Evolutionary conservation across 2,888 invertebrate genomes (phyloP), one percentile per base, ranked within the genome.

Genomic region (Pandemis heparana): DNA sequence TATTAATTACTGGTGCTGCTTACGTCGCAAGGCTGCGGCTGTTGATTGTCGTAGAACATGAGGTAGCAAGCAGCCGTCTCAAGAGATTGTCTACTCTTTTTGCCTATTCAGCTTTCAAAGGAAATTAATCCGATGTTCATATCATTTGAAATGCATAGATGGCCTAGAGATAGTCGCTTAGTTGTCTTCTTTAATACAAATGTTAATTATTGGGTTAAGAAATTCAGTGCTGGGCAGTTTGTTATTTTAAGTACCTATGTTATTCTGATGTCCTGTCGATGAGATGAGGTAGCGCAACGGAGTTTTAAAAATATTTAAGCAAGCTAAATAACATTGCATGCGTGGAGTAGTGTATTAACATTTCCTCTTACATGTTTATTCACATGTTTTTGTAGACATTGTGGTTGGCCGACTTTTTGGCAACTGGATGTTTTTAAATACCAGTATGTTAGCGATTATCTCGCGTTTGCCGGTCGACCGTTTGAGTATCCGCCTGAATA

Each of bases 361-460:
- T 69, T 74, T 74, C 73, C 51, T 69, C 73, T 59, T 69, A 51
- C 64, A 60, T 70, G 70, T 74, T 74, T 65, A 59, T 61, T 60
- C 61, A 61, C 68, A 60, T 65, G 60, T 51, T 67, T 66, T 67
- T 69, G 59, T 53, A 46, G 73, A 65, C 61, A 74, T 74, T 70
- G 61, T 23, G 69, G 69, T 61, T 61, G 70, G 38, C 60, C 74
- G 65, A 70, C 32, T 65, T 74, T 74, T 73, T 65, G 48, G 59
- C 48, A 18, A 69, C 32, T 41, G 48, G 48, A 59, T 70, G 74
- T 74, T 70, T 70, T 70, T 74, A 64, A 70, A 74, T 74, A 74
- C 60, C 38, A 53, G 70, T 41, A 16, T 65, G 39, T 69, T 65
- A 59, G 46, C 41, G 64, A 53, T 66, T 38, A 66, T 46, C 68